These are phyloP conservation scores for Encarsia formosa DNA, from an alignment of 2,888 invertebrate species.

Conservation along the genomic window DNA sequence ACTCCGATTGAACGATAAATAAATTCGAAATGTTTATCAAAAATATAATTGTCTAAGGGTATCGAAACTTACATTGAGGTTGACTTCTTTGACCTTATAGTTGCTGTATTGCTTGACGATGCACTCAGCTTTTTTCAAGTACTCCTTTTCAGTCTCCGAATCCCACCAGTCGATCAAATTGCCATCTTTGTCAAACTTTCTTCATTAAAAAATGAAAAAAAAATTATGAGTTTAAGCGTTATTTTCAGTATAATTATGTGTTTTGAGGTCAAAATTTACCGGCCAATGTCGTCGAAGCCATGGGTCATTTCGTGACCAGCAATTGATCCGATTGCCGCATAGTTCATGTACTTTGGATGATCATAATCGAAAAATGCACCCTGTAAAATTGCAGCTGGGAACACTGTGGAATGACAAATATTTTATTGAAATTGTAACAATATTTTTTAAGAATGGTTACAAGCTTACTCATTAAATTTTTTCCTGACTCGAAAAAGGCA, in stretches of 20 bases:
- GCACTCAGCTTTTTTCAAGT: slow-evolving; percentile 78
- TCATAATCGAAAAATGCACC: slow-evolving; percentile 86
- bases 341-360: slow-evolving; percentile 66
- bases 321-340: slow-evolving; percentile 72
- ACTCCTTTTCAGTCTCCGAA: slow-evolving; percentile 72
- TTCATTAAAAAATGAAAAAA: slow-evolving; percentile 78
- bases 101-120: slow-evolving; percentile 59
- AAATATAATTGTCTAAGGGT: too few species aligned
- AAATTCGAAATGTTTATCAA: too few species aligned
- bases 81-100: background rate
- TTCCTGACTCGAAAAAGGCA: too few species aligned
- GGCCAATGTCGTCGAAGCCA: background rate
- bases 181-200: slow-evolving; percentile 86
- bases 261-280: too few species aligned
- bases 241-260: too few species aligned
- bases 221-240: too few species aligned
- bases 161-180: slow-evolving; percentile 92
- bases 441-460: too few species aligned
- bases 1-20: too few species aligned
- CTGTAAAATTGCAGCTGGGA: slow-evolving; percentile 90
- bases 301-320: background rate
- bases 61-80: background rate
- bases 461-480: too few species aligned
- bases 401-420: too few species aligned
- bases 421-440: too few species aligned